Evolutionary conservation across 2,113 vertebrate species (phyloP).

Genomic region (Tyto alba): DNA sequence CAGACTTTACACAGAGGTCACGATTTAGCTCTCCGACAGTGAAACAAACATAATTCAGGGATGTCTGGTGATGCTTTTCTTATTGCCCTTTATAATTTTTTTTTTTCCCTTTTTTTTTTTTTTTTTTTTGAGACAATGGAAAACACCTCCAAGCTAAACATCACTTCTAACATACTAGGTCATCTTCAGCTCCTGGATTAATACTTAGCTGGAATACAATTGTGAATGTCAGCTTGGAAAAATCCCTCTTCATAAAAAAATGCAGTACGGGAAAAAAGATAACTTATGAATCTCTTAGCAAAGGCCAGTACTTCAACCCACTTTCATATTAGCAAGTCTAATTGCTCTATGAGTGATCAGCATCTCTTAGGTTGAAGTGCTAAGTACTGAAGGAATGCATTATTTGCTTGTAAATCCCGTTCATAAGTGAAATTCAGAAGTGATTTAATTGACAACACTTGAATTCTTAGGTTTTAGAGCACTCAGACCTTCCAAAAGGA

Average conservation of each 20-base stretch:
- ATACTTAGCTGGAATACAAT: background rate
- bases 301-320: background rate
- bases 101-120: rapidly evolving
- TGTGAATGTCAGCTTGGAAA: background rate
- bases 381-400: background rate
- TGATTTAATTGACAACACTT: background rate
- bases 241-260: background rate
- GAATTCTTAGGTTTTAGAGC: background rate
- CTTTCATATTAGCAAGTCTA: background rate
- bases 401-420: background rate
- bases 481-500: background rate
- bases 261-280: background rate
- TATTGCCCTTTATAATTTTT: too few species aligned
- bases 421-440: background rate
- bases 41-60: background rate
- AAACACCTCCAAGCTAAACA: background rate
- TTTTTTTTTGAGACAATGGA: background rate
- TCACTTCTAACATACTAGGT: background rate
- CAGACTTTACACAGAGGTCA: background rate
- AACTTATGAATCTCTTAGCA: background rate
- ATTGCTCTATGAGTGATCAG: background rate
- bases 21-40: background rate
- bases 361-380: background rate
- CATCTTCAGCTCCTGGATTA: background rate
- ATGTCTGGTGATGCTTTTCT: background rate